Conservation (phyloP, 2,797 vertebrate species). For the Perodicticus potto region DNA sequence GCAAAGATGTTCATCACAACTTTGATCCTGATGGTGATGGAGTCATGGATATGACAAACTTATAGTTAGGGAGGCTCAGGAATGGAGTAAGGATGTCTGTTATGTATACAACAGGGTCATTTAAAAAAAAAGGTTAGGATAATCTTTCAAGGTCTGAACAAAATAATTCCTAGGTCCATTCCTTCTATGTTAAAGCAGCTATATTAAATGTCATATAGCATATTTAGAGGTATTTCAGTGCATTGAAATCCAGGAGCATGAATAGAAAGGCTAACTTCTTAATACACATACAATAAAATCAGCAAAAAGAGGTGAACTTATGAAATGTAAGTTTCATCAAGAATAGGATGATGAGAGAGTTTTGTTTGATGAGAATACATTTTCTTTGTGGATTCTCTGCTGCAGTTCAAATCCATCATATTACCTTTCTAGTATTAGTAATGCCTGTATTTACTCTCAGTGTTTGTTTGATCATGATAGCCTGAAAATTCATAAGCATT, state of each 20-base stretch:
- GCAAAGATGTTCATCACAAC: background rate
- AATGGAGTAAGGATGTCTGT: background rate
- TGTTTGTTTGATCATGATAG: conserved; percentile 44
- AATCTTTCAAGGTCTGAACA: background rate
- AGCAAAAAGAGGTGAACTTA: background rate
- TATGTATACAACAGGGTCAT: background rate
- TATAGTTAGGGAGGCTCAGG: background rate
- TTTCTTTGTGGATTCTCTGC: background rate
- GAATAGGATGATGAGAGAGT: background rate
- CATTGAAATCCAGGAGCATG: background rate
- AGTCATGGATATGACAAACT: background rate
- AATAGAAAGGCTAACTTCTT: background rate
- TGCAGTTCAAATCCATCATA: background rate
- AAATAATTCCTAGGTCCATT: conserved; percentile 8
- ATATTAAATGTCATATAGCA: background rate
- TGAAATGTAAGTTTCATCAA: background rate
- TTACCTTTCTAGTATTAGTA: background rate
- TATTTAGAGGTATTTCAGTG: background rate
- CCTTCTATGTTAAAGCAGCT: background rate
- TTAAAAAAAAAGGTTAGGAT: background rate
- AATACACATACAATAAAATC: background rate
- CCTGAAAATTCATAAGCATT: conserved; percentile 60
- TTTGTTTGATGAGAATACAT: background rate
- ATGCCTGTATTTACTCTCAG: conserved; percentile 58
- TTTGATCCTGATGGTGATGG: background rate